phyloP scores from a whole-genome alignment of 2,797 vertebrate species.

The Yasuhikotakia modesta region DNA sequence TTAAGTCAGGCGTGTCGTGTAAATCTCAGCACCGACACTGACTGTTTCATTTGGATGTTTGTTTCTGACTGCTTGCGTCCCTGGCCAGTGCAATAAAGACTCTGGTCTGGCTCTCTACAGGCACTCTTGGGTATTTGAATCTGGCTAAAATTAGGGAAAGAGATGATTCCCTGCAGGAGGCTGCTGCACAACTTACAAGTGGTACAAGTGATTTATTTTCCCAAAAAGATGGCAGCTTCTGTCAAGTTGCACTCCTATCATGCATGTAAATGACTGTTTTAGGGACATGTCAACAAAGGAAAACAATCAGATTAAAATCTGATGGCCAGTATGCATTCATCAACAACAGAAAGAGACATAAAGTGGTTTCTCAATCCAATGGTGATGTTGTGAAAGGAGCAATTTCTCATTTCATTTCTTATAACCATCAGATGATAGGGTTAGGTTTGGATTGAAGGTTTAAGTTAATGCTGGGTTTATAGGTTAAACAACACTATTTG shows the following conservation, averaged over 20 bases:
- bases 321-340: no score
- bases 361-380: no score
- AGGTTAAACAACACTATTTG: no score
- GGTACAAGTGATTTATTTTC: neutral
- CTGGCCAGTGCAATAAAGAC: slow-evolving; percentile 45
- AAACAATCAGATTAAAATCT: no score
- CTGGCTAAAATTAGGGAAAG: slow-evolving; percentile 2
- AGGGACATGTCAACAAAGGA: no score
- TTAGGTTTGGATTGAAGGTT: no score
- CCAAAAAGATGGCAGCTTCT: neutral
- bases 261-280: slow-evolving; percentile 16
- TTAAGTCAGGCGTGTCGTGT: slow-evolving; percentile 35
- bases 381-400: no score
- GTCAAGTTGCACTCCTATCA: neutral
- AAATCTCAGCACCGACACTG: slow-evolving; percentile 18
- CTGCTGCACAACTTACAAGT: neutral
- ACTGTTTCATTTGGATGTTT: slow-evolving; percentile 61
- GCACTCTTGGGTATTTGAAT: slow-evolving; percentile 49
- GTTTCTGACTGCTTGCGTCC: slow-evolving; percentile 38
- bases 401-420: no score
- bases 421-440: no score
- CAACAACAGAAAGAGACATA: no score
- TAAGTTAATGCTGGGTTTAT: no score
- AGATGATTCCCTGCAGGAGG: slow-evolving; percentile 1
- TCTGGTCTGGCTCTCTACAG: slow-evolving; percentile 43